A percentile compares a stretch with the other conserved stretches of the same genome.
Conservation (phyloP, 2,113 vertebrate genomes). For the Helogale parvula region DNA sequence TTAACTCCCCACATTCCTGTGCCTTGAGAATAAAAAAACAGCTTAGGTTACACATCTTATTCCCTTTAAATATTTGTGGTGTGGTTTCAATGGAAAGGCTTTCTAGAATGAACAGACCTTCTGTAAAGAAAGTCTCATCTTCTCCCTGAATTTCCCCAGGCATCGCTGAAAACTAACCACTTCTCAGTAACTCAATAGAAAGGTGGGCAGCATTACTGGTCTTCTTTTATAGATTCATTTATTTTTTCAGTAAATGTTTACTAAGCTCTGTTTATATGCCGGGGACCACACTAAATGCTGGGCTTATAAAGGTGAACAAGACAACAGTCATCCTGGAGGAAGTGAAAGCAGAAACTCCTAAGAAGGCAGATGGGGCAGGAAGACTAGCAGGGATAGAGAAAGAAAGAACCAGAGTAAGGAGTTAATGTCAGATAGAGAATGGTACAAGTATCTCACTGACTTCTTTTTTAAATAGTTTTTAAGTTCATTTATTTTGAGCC, state of each 20-base stretch:
- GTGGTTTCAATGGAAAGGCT: constrained; percentile 14
- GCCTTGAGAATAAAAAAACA: background rate
- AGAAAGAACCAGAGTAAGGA: background rate
- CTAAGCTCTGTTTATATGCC: background rate
- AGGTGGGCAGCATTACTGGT: background rate
- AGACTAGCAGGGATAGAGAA: background rate
- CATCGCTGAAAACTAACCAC: background rate
- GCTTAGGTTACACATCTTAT: constrained; percentile 27
- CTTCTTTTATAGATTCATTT: background rate
- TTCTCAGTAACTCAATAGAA: constrained; percentile 11
- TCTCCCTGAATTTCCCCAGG: background rate
- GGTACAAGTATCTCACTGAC: background rate
- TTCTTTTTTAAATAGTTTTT: background rate
- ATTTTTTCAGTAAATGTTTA: background rate
- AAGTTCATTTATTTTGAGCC: background rate
- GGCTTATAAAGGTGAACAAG: background rate
- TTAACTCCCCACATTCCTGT: constrained; percentile 40
- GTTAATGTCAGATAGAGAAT: background rate
- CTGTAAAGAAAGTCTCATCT: constrained; percentile 27
- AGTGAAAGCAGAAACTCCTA: background rate
- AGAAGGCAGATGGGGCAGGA: background rate
- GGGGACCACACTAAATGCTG: background rate
- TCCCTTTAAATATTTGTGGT: constrained; percentile 52
- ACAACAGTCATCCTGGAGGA: background rate
- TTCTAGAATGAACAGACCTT: background rate